A percentile compares a stretch with the other conserved stretches of the same genome.
Conservation (phyloP, 2,797 vertebrate genomes). For the Carcharodon carcharias region DNA sequence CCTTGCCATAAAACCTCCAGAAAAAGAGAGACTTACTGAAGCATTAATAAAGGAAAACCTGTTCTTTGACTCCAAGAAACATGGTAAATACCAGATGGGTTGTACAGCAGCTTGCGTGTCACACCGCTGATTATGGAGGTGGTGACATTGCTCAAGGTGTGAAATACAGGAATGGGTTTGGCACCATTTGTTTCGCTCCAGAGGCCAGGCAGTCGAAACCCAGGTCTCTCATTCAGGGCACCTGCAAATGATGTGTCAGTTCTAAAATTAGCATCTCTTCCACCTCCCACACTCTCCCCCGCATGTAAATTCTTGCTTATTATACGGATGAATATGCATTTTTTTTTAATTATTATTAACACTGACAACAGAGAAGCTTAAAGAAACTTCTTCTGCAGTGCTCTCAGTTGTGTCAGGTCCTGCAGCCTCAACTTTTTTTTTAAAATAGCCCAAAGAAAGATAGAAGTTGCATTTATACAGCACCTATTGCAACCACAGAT, state of each 20-base stretch:
- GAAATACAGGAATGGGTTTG: not conserved
- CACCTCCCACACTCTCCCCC: conserved; percentile 26
- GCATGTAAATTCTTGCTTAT: conserved; percentile 28
- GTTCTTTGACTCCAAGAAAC: not conserved
- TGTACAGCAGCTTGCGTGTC: not conserved
- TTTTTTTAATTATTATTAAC: not conserved
- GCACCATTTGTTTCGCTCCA: not conserved
- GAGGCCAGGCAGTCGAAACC: not conserved
- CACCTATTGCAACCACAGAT: not conserved
- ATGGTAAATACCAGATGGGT: conserved; percentile 2
- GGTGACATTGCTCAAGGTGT: not conserved
- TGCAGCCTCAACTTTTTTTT: not conserved
- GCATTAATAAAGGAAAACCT: not conserved
- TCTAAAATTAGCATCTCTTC: not conserved
- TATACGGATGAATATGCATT: conserved; percentile 15
- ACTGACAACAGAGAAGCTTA: not conserved
- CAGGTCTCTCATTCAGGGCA: not conserved
- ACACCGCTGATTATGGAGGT: not conserved
- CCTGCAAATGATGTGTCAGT: conserved; percentile 11
- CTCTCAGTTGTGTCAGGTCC: not conserved
- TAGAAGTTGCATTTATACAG: not conserved
- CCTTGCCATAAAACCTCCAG: not conserved
- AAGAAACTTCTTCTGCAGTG: not conserved
- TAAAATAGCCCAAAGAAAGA: not conserved
- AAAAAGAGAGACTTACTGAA: not conserved